Evolutionary conservation across 92 coral and sea anemone species (phyloP).

Genomic region (Heteractis magnifica): DNA sequence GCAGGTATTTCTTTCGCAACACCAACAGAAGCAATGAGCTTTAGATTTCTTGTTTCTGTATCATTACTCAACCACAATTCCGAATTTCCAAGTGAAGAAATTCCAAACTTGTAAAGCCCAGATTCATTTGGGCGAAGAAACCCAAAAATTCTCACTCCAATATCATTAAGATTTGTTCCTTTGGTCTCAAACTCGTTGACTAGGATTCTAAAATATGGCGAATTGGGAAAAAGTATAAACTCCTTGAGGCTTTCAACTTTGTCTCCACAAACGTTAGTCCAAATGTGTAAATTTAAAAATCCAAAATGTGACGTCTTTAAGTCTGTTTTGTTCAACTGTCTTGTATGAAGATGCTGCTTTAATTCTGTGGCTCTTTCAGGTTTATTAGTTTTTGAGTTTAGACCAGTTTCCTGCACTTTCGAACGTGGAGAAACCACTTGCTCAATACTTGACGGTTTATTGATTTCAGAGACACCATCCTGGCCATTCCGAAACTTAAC

Average conservation of each 20-base stretch:
- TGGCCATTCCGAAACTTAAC: background rate
- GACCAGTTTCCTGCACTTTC: background rate
- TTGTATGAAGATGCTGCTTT: too few relatives aligned
- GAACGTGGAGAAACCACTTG: background rate
- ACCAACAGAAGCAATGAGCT: slow-evolving; percentile 67
- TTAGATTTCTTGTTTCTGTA: slow-evolving; percentile 40
- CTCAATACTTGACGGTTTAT: background rate
- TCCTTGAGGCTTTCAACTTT: slow-evolving; percentile 62
- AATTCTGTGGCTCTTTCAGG: background rate
- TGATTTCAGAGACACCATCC: background rate
- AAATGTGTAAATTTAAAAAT: slow-evolving; percentile 54
- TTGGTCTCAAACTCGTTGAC: slow-evolving; percentile 41
- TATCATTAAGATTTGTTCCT: slow-evolving; percentile 44
- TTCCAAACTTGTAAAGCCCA: slow-evolving; percentile 69
- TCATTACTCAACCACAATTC: slow-evolving; percentile 88
- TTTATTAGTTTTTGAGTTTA: background rate
- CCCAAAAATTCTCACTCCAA: slow-evolving; percentile 86
- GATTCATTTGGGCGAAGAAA: slow-evolving; percentile 62
- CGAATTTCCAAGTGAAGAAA: slow-evolving; percentile 79
- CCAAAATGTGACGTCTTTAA: background rate
- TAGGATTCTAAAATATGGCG: slow-evolving; percentile 51
- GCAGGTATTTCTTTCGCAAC: slow-evolving; percentile 28
- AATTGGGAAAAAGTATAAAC: slow-evolving; percentile 67
- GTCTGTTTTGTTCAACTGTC: background rate
- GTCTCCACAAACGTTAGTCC: slow-evolving; percentile 63